Conservation (phyloP, 2,113 vertebrate genomes). For the Willisornis vidua region DNA sequence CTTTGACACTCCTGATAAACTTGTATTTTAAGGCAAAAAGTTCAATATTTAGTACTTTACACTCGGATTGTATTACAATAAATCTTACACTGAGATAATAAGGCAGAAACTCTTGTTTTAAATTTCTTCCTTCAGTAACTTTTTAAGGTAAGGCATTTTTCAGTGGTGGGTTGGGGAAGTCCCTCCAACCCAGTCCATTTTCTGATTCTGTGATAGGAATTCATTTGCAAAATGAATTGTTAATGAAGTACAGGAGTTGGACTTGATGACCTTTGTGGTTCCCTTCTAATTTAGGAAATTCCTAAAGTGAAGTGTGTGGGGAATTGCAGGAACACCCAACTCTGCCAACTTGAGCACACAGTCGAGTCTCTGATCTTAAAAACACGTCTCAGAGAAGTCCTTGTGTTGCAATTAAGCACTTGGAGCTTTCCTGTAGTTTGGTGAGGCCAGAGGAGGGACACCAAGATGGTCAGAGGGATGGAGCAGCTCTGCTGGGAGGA, state of each 20-base stretch:
- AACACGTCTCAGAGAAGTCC: background rate
- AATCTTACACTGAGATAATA: background rate
- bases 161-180: background rate
- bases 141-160: background rate
- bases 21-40: background rate
- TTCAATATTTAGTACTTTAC: background rate
- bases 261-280: background rate
- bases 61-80: background rate
- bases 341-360: background rate
- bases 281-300: background rate
- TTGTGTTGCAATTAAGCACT: background rate
- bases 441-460: background rate
- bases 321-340: background rate
- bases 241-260: background rate
- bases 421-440: background rate
- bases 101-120: background rate
- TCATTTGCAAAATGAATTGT: background rate
- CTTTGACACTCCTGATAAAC: background rate
- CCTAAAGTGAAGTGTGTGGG: background rate
- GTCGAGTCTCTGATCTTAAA: background rate
- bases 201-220: too few relatives aligned
- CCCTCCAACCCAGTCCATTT: too few relatives aligned
- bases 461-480: background rate
- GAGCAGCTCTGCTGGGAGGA: background rate
- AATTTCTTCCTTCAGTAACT: background rate